Conservation (phyloP, 2,113 vertebrate species). For the Python bivittatus region DNA sequence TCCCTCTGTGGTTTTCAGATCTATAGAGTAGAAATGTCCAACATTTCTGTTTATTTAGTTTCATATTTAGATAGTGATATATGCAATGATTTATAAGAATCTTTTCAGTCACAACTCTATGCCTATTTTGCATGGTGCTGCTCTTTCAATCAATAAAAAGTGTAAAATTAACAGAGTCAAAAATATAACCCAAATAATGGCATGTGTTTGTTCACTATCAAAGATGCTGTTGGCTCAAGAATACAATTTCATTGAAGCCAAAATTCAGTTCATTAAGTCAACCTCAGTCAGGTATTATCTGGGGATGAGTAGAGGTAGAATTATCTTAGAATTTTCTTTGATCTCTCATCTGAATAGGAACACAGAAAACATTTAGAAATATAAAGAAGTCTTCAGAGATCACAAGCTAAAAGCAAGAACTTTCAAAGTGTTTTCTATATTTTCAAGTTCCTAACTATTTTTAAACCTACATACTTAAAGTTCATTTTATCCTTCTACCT, state of each 20-base stretch:
- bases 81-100: background rate
- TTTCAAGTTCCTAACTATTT: background rate
- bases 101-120: background rate
- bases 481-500: background rate
- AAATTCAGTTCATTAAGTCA: constrained; percentile 28
- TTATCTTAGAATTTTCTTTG: constrained; percentile 31
- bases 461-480: background rate
- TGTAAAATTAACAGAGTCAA: constrained; percentile 15
- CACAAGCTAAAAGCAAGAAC: background rate
- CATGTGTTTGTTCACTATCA: constrained; percentile 37
- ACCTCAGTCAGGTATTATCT: constrained; percentile 10
- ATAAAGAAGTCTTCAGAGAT: background rate
- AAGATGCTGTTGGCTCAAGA: constrained; percentile 8
- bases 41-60: background rate
- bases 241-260: constrained; percentile 34
- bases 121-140: constrained; percentile 7
- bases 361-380: background rate
- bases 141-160: constrained; percentile 4
- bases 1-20: background rate
- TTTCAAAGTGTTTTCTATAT: background rate
- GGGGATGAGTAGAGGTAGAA: background rate
- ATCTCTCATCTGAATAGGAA: constrained; percentile 30
- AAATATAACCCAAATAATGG: background rate
- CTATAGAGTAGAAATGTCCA: background rate
- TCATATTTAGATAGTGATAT: background rate